Evolutionary conservation across 2,113 vertebrate genomes (phyloP).

Genomic region (Globicephala melas): DNA sequence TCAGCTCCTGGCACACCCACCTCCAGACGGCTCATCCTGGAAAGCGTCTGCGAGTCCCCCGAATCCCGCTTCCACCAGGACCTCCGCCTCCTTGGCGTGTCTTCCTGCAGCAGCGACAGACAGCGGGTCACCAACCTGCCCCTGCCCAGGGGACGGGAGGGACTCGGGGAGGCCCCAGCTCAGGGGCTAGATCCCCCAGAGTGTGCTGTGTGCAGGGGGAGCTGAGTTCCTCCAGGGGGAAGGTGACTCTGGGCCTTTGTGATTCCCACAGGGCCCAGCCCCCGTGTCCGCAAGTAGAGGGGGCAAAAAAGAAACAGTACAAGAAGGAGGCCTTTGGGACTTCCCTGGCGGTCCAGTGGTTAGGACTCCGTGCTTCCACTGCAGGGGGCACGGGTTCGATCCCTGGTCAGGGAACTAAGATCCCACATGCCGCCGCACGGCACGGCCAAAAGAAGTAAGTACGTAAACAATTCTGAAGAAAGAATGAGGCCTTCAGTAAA

Average conservation of each 20-base stretch:
- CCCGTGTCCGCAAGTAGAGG: background rate
- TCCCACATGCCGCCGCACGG: too few relatives aligned
- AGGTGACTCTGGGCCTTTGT: background rate
- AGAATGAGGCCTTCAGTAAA: too few relatives aligned
- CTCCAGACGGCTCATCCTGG: constrained; percentile 89
- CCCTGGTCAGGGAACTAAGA: too few relatives aligned
- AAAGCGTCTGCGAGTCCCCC: constrained; percentile 78
- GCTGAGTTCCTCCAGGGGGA: accelerated
- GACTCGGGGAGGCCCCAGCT: accelerated
- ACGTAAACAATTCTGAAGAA: too few relatives aligned
- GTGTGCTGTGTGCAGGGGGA: accelerated
- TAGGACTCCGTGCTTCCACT: too few relatives aligned
- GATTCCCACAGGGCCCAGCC: background rate
- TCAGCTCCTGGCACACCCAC: constrained; percentile 75
- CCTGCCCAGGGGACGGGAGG: background rate
- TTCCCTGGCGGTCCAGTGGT: too few relatives aligned
- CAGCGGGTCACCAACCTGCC: background rate
- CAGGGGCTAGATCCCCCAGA: accelerated
- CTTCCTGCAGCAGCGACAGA: constrained; percentile 74
- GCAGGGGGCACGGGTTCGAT: too few relatives aligned
- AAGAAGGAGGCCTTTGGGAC: too few relatives aligned
- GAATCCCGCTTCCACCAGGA: constrained; percentile 71
- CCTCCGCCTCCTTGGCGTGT: constrained; percentile 67
- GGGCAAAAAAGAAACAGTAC: background rate
- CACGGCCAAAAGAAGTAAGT: too few relatives aligned